Evolutionary conservation across 2,797 vertebrate genomes (phyloP).

Genomic region (Neostethus bicornis): DNA sequence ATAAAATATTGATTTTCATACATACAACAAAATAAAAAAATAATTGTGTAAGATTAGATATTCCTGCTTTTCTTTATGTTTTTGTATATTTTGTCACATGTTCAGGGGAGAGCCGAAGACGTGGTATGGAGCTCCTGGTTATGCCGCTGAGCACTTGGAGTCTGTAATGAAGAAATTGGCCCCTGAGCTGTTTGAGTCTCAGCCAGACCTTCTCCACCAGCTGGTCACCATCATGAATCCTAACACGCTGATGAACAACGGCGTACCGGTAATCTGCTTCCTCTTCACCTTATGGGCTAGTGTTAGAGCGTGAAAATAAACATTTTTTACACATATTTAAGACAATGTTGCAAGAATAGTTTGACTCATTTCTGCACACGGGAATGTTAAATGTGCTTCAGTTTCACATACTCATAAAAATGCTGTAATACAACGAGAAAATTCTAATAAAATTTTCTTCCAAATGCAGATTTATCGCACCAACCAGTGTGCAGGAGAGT

Average conservation of each 20-base stretch:
- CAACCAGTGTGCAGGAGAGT: conserved; percentile 98
- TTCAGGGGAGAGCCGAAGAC: conserved; percentile 98
- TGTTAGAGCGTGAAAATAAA: conserved; percentile 3
- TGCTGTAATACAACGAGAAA: too few species aligned
- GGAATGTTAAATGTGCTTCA: not conserved
- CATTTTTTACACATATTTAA: not conserved
- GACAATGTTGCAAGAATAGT: not conserved
- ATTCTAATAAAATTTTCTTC: too few species aligned
- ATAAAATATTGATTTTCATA: too few species aligned
- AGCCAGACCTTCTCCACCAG: conserved; percentile 98
- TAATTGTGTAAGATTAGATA: not conserved
- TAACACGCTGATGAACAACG: conserved; percentile 96
- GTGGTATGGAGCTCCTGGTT: conserved; percentile 97
- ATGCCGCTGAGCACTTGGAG: conserved; percentile 94
- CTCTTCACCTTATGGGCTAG: not conserved
- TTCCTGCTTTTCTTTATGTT: not conserved
- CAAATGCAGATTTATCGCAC: conserved; percentile 91
- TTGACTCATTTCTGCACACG: not conserved
- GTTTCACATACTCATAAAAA: not conserved
- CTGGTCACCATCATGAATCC: conserved; percentile 99
- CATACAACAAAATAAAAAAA: too few species aligned
- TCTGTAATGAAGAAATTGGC: conserved; percentile 96
- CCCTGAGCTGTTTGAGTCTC: conserved; percentile 95
- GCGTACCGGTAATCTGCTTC: conserved; percentile 88
- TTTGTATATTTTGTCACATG: conserved; percentile 10